Evolutionary conservation across 2,113 vertebrate genomes (phyloP), one percentile per base, ranked within the genome.

Genomic region (Aegypius monachus): DNA sequence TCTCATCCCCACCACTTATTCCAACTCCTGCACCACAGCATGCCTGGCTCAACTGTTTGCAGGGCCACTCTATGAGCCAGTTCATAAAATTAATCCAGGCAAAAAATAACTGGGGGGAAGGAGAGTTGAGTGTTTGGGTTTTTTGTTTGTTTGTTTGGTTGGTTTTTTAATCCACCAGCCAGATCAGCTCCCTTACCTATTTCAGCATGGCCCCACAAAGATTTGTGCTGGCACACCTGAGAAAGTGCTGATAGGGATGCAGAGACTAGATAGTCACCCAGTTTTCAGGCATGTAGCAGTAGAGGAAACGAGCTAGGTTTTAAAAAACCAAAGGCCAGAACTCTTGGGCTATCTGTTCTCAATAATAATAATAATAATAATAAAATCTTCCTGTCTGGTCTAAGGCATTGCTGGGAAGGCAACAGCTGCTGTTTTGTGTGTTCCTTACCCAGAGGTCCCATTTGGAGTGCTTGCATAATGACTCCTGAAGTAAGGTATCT

Each of bases 41-140:
- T 26, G 36, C 78, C 36, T 65, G 67, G 53, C 86, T 95, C 86
- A 84, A 38, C 55, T 86, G 21, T 81, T 86, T 92, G 83, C 68
- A 4, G 5, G 48, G 66, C 43, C 58, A 48, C 23, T 38, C 42
- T 19, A 2, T 27, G 25, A 95, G 42, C 71, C 80, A 90, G 62
- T 63, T 94, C 42, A 62, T 66, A 63, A 92, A 92, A 86, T 15
- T 88, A 94, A 96, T 83, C 80, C 62, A 73, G 63, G 29, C n/a
- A 83, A 86, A 92, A 95, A 72, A 90, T 85, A 87, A 84, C 87
- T 55, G 87, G 47, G 82, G 34, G 73, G 47, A 82, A 93, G 53
- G 10, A n/a, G 27, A 84, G 38, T 55, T 85, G 73, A 90, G 32
- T 55, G 23, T 21, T 55, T 70, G 25, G 10, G 42, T 20, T 27